Evolutionary conservation across 2,888 invertebrate genomes (phyloP), one percentile per base, ranked within the genome.

Genomic region (Ophion ellenae): DNA sequence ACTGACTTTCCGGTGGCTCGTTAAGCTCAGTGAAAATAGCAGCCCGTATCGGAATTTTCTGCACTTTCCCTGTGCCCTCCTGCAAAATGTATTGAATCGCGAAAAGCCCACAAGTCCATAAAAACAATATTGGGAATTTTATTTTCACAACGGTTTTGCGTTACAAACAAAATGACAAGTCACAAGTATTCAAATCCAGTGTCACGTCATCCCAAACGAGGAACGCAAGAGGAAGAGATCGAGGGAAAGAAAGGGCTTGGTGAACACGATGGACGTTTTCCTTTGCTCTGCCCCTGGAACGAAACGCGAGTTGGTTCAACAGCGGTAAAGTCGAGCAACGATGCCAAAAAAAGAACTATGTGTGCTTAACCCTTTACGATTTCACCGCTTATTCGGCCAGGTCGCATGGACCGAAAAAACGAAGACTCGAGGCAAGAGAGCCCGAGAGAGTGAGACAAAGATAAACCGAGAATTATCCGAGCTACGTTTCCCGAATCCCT

Each of bases 401-500:
- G 36, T 69, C 53, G 63, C 77, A 73, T 78, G 67, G 81, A 81
- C 81, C 77, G 61, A 73, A 73, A 73, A 61, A 61, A 82, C 61
- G 61, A 67, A 66, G 17, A 61, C 40, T 20, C 53, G 17, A 53
- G 53, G 53, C 53, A 17, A 53, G 17, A 53, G 17, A 53, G 53
- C 10, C 9, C 61, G 28, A 53, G 17, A 53, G 74, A 75, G 64
- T 32, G 24, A 75, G 47, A 76, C 57, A 61, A 87, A 81, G 85
- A 88, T 83, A 83, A 88, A 88, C 84, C 86, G 87, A 89, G 87
- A 87, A 70, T 67, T 69, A 70, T 66, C 32, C 85, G 79, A 78
- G 76, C 28, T 40, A 40, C 63, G 71, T 80, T 84, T 80, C 80
- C 78, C 86, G 89, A 90, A 90, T 90, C 90, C 90, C 91, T 91